Base-by-base conservation (phyloP, 2,113 vertebrate species). In the Sorex araneus region DNA sequence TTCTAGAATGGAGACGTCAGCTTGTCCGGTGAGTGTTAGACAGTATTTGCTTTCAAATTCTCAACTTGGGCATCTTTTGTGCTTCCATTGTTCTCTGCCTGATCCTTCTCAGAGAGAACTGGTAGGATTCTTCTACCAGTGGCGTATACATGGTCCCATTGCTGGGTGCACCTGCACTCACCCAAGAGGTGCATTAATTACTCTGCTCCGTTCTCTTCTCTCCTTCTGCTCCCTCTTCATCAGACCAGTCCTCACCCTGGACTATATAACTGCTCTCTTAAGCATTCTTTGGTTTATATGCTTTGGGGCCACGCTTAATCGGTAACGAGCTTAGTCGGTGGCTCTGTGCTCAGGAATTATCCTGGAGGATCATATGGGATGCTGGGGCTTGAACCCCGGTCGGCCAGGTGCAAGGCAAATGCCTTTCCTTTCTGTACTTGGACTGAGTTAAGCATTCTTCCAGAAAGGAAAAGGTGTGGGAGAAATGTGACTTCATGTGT, bases 1-100 rank as follows among this genome's bases (percentile, higher is more conserved):
- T 99, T 95, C 98, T 99, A 0, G 97, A 98, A 88, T 99, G 99
- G 99, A 99, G 99, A 70, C 97, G 99, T 80, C 97, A 98, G 50
- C 98, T 99, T 93, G 99, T 98, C 75, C 75, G 97, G 99, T 99
- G 97, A 98, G 98, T 97, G 71, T 91, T 84, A 25, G 12, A 6
- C 21, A 81, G 10, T 85, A 28, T 87, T 90, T 43, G 10, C 69
- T 34, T 88, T 78, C 76, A 77, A 75, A 60, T 86, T 43, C 15
- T 18, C 4, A 36, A 10, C 71, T 16, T 9, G 6, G 47, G 12
- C 70, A 21, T 23, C 19, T 60, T 30, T 13, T 66, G 64, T 45
- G 34, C 34, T 57, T 80, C 34, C 30, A 1, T 28, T 57, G 27
- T 87, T 32, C 0, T 84, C 60, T 91, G 67, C 45, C 36, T n/a